Evolutionary conservation across 1,140 invertebrate species (phyloP).

Genomic region (Drosophila truncata): DNA sequence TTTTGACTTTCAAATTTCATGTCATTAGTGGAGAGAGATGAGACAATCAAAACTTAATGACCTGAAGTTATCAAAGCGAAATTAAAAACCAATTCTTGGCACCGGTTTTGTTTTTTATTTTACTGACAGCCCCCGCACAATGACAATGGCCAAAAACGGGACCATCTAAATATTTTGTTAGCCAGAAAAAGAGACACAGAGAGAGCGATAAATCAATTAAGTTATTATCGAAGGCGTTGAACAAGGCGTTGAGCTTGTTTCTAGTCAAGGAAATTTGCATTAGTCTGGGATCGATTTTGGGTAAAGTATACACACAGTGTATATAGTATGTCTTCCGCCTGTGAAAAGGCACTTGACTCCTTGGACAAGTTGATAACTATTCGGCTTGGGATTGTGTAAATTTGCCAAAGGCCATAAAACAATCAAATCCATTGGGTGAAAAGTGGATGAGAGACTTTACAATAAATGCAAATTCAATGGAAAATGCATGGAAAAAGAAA

Average conservation of each 20-base stretch:
- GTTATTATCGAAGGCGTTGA: conserved; percentile 44
- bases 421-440: conserved; percentile 68
- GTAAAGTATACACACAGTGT: conserved; percentile 1
- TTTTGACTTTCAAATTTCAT: conserved; percentile 48
- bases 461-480: conserved; percentile 67
- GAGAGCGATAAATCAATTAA: conserved; percentile 39
- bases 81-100: conserved; percentile 38
- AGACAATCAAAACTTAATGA: conserved; percentile 36
- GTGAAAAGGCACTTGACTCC: conserved; percentile 66
- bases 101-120: conserved; percentile 28
- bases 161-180: conserved; percentile 26
- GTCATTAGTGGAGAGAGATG: conserved; percentile 37
- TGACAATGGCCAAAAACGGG: conserved; percentile 21
- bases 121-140: conserved; percentile 18
- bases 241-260: conserved; percentile 43
- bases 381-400: conserved; percentile 66
- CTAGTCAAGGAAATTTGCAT: conserved; percentile 29
- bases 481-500: conserved; percentile 13
- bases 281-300: conserved; percentile 5
- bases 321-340: conserved; percentile 21
- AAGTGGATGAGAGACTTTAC: conserved; percentile 38
- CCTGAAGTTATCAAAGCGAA: conserved; percentile 15
- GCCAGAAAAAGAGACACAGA: neutral
- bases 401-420: conserved; percentile 65
- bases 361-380: conserved; percentile 69